Conservation (phyloP, 2,113 vertebrate genomes). For the Notarius lentiginosus region DNA sequence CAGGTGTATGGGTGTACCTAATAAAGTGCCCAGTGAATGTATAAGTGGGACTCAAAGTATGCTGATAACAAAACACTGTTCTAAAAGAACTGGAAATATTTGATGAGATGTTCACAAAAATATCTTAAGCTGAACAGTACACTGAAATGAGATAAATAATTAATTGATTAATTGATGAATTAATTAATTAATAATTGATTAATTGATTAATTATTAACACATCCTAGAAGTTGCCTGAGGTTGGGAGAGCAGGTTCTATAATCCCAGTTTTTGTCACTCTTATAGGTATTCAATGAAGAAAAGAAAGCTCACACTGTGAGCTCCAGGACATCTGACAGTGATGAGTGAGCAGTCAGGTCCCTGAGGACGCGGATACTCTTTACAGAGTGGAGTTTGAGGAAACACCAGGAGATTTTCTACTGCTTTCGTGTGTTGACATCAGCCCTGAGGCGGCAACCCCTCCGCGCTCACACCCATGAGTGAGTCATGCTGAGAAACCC, state of each 20-base stretch:
- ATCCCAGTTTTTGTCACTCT: not conserved
- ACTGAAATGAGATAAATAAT: not conserved
- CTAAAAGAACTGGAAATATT: not conserved
- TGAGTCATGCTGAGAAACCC: slow-evolving; percentile 13
- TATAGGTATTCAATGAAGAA: slow-evolving; percentile 4
- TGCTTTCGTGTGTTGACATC: slow-evolving; percentile 26
- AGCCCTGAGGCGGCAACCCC: not conserved
- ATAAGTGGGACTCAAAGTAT: not conserved
- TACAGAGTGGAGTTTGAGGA: slow-evolving; percentile 14
- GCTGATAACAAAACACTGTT: not conserved
- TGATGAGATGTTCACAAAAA: too few relatives aligned
- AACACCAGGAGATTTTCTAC: slow-evolving; percentile 32
- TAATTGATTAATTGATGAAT: not conserved
- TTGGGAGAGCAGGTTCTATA: not conserved
- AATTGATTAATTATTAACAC: not conserved
- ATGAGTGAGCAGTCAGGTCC: slow-evolving; percentile 22
- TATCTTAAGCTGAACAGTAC: not conserved
- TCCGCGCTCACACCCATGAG: slow-evolving; percentile 11
- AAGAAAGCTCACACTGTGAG: slow-evolving; percentile 14
- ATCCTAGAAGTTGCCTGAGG: not conserved
- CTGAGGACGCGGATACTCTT: slow-evolving; percentile 15
- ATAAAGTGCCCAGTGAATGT: too few relatives aligned
- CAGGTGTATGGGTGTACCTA: too few relatives aligned
- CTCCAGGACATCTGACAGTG: slow-evolving; percentile 30
- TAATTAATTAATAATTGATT: not conserved